A percentile compares a stretch with the other conserved stretches of the same genome.
Evolutionary conservation across 2,797 vertebrate species (phyloP).

Genomic region (Psittacula derbiana): DNA sequence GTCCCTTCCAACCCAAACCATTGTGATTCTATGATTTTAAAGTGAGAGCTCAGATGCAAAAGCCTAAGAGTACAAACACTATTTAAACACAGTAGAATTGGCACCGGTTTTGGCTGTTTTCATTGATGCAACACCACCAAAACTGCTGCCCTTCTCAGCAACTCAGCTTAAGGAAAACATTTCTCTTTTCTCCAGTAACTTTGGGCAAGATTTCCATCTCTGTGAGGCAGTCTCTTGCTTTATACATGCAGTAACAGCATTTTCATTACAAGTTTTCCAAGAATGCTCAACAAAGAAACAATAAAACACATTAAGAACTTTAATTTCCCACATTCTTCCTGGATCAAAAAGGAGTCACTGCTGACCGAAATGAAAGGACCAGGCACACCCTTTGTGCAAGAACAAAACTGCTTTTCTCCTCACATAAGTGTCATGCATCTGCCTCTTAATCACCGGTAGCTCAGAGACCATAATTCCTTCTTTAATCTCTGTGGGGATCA

Average conservation of each 20-base stretch:
- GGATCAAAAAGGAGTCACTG: background rate
- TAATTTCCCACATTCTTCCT: background rate
- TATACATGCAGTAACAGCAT: rapidly evolving
- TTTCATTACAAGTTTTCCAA: background rate
- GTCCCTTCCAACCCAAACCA: background rate
- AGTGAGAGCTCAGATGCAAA: background rate
- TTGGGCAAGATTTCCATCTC: background rate
- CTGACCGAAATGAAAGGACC: background rate
- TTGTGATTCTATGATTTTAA: background rate
- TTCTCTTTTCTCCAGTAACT: background rate
- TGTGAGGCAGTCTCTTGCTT: too few species aligned
- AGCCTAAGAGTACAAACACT: background rate
- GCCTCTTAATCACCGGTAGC: background rate
- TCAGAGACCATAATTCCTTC: background rate
- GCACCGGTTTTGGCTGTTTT: background rate
- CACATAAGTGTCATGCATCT: background rate
- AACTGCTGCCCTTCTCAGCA: rapidly evolving
- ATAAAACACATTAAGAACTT: background rate
- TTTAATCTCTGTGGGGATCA: background rate
- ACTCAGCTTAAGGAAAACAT: background rate
- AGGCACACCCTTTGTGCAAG: background rate
- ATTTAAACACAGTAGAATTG: background rate
- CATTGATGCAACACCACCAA: background rate
- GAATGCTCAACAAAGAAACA: background rate
- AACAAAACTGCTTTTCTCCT: background rate